These are phyloP conservation scores for Cherax destructor DNA, from an alignment of 1,140 invertebrate genomes.

Conservation along the genomic window DNA sequence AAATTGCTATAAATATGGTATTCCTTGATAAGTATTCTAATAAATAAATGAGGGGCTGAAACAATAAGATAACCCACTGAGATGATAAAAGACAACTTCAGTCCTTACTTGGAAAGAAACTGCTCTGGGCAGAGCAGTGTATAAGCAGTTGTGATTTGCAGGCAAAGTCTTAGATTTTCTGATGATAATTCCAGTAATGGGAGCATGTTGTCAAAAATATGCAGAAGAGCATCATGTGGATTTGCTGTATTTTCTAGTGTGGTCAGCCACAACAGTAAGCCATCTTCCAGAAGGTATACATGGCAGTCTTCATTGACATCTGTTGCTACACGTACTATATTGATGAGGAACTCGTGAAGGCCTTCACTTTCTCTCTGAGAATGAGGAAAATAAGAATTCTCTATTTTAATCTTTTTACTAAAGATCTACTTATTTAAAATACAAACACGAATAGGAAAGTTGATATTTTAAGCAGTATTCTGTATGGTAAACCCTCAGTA, in stretches of 20 bases:
- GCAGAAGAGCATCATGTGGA: slow-evolving; percentile 63
- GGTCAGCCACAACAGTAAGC: slow-evolving; percentile 90
- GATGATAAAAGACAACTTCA: background rate
- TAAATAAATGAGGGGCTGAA: too few relatives aligned
- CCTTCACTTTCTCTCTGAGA: slow-evolving; percentile 77
- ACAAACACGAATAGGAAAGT: background rate
- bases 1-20: too few relatives aligned
- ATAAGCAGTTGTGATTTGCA: slow-evolving; percentile 89
- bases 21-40: too few relatives aligned
- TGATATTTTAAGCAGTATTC: background rate
- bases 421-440: background rate
- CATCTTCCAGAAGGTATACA: slow-evolving; percentile 94
- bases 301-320: slow-evolving; percentile 87
- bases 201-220: slow-evolving; percentile 67
- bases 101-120: slow-evolving; percentile 81
- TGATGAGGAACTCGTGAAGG: slow-evolving; percentile 83
- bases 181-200: slow-evolving; percentile 82
- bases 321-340: slow-evolving; percentile 85
- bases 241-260: slow-evolving; percentile 85
- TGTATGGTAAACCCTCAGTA: background rate
- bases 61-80: background rate
- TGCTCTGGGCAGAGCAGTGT: slow-evolving; percentile 87
- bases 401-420: slow-evolving; percentile 13
- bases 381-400: slow-evolving; percentile 76
- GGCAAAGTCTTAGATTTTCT: slow-evolving; percentile 86